Evolutionary conservation across 2,888 invertebrate species (phyloP).

Genomic region (Phragmatobia fuliginosa): DNA sequence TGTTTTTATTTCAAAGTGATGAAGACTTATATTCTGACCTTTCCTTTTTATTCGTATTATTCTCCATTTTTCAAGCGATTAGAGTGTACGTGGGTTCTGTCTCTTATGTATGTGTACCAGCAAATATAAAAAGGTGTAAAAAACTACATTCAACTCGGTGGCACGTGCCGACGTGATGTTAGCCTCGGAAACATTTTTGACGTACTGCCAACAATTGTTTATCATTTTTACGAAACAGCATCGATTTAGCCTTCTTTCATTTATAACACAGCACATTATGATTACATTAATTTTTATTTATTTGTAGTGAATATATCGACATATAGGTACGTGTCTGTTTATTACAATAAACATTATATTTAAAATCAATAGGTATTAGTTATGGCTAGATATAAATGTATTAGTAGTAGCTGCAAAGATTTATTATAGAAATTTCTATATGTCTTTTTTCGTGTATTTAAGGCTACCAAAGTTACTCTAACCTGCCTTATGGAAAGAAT

Average conservation of each 20-base stretch:
- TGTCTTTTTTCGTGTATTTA: too few relatives aligned
- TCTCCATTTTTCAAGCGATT: not conserved
- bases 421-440: too few relatives aligned
- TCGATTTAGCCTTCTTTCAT: slow-evolving; percentile 9
- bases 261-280: not conserved
- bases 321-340: not conserved
- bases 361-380: too few relatives aligned
- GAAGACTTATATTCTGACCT: not conserved
- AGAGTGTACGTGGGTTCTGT: not conserved
- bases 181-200: slow-evolving; percentile 11
- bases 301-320: not conserved
- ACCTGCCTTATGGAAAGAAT: too few relatives aligned
- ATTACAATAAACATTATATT: too few relatives aligned
- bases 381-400: too few relatives aligned
- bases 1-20: not conserved
- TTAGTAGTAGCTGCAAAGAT: too few relatives aligned
- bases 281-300: not conserved
- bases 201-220: slow-evolving; percentile 22
- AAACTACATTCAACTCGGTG: slow-evolving; percentile 8
- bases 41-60: not conserved
- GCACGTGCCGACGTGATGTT: slow-evolving; percentile 18
- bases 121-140: not conserved
- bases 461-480: too few relatives aligned
- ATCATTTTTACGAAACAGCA: slow-evolving; percentile 7
- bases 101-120: not conserved